Evolutionary conservation across 2,888 invertebrate species (phyloP).

Genomic region (Hartigia nigra): DNA sequence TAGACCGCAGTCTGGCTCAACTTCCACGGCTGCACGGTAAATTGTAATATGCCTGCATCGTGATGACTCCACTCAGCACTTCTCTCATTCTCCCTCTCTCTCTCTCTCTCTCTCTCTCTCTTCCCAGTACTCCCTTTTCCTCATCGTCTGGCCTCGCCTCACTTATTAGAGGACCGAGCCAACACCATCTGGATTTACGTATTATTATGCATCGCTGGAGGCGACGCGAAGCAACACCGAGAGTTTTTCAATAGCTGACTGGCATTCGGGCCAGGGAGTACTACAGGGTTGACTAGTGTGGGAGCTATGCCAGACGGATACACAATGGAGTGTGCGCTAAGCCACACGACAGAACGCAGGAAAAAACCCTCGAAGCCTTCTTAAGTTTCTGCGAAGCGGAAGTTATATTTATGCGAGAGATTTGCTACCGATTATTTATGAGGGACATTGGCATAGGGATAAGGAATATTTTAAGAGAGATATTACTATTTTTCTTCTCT

Average conservation of each 20-base stretch:
- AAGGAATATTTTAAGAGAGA: not conserved
- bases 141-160: not conserved
- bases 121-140: not conserved
- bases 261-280: not conserved
- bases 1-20: slow-evolving; percentile 16
- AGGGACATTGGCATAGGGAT: not conserved
- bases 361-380: not conserved
- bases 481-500: not conserved
- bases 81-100: not conserved
- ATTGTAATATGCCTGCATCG: slow-evolving; percentile 3
- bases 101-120: not conserved
- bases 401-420: not conserved
- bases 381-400: not conserved
- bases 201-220: not conserved
- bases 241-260: not conserved
- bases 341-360: not conserved
- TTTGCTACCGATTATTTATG: not conserved
- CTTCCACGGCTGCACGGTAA: slow-evolving; percentile 19
- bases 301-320: not conserved
- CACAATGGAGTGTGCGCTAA: not conserved
- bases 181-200: not conserved
- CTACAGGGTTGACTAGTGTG: not conserved
- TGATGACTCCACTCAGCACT: not conserved
- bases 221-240: not conserved
- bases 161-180: not conserved